These are phyloP conservation scores for Anthonomus grandis DNA, from an alignment of 1,140 invertebrate species.

Conservation along the genomic window DNA sequence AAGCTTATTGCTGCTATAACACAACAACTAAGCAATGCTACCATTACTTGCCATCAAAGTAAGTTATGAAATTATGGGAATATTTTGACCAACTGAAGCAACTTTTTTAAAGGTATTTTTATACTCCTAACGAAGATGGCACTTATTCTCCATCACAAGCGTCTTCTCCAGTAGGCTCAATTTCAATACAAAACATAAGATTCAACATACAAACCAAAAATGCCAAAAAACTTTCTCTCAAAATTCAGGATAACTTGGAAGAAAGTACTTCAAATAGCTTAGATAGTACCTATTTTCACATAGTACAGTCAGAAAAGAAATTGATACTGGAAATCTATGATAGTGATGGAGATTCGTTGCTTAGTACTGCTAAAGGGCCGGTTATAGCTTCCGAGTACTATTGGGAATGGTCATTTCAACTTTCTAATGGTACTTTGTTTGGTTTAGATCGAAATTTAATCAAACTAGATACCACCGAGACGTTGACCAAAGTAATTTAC, in stretches of 20 bases:
- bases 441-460: slow-evolving; percentile 41
- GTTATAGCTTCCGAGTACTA: slow-evolving; percentile 48
- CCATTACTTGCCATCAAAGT: slow-evolving; percentile 39
- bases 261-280: neutral
- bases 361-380: slow-evolving; percentile 47
- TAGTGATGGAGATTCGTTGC: slow-evolving; percentile 29
- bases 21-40: slow-evolving; percentile 31
- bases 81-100: too few relatives aligned
- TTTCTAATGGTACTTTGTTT: slow-evolving; percentile 39
- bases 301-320: slow-evolving; percentile 1
- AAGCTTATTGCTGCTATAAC: slow-evolving; percentile 38
- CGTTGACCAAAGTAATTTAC: slow-evolving; percentile 42
- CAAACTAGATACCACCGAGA: slow-evolving; percentile 23
- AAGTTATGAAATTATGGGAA: neutral
- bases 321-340: slow-evolving; percentile 28
- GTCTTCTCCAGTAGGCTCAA: slow-evolving; percentile 3
- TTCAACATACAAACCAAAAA: slow-evolving; percentile 16
- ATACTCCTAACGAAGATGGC: neutral
- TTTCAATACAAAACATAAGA: neutral
- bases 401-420: slow-evolving; percentile 49
- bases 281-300: slow-evolving; percentile 1
- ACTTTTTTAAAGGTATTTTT: slow-evolving; percentile 18
- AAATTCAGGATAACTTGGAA: slow-evolving; percentile 15
- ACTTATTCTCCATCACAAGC: slow-evolving; percentile 5
- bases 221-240: slow-evolving; percentile 9